phyloP scores from a whole-genome alignment of 2,888 invertebrate species.

The Trilocha varians region DNA sequence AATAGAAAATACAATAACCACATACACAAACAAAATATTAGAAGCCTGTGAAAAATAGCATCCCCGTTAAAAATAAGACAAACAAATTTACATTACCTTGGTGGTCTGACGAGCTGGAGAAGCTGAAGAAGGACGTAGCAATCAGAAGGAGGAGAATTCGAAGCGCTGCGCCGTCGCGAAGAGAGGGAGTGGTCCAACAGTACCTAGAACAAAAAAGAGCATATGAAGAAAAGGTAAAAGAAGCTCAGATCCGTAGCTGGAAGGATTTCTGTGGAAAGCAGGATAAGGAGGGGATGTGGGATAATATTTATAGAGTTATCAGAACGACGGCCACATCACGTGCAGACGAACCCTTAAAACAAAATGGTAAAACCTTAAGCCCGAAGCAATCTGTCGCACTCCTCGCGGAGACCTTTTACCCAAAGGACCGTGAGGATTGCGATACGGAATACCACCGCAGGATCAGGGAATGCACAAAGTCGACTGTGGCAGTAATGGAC shows the following conservation, averaged over 20 bases:
- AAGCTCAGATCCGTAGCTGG: conserved; percentile 7
- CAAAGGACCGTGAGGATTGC: neutral
- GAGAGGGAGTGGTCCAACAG: too few relatives aligned
- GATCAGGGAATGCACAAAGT: neutral
- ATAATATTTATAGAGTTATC: conserved; percentile 9
- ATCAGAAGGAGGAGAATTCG: neutral
- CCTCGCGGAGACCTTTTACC: too few relatives aligned
- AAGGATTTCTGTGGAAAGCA: too few relatives aligned
- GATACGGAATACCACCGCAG: conserved; percentile 3
- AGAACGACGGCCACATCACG: neutral
- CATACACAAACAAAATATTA: neutral
- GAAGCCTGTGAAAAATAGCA: conserved; percentile 1
- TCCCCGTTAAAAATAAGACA: conserved; percentile 3
- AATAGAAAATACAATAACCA: neutral
- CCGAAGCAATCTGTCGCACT: neutral
- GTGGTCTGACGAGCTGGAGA: too few relatives aligned
- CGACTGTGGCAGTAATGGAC: neutral
- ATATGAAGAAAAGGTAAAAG: conserved; percentile 4
- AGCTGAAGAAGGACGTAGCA: too few relatives aligned
- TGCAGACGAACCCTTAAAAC: conserved; percentile 2
- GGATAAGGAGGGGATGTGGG: too few relatives aligned
- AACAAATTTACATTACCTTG: conserved; percentile 3
- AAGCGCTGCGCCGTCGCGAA: too few relatives aligned
- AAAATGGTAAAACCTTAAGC: neutral
- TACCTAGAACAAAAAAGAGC: conserved; percentile 5